phyloP scores from a whole-genome alignment of 2,888 invertebrate species.

The Troides oblongomaculatus region DNA sequence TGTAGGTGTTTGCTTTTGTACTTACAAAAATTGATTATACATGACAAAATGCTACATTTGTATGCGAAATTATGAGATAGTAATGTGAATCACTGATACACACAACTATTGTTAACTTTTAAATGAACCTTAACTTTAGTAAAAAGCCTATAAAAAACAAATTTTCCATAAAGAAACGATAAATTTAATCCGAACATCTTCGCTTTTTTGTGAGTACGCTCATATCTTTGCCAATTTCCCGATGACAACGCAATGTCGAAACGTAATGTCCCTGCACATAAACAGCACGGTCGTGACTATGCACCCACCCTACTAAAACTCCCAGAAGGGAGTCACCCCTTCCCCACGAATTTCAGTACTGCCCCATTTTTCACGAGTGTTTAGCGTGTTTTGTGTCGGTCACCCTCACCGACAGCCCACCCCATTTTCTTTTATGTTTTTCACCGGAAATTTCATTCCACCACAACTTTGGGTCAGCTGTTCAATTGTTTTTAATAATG shows the following conservation, averaged over 20 bases:
- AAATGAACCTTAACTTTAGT: no score
- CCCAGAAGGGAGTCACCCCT: slow-evolving; percentile 31
- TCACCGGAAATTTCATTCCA: slow-evolving; percentile 51
- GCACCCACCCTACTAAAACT: slow-evolving; percentile 32
- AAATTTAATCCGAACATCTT: background rate
- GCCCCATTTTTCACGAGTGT: slow-evolving; percentile 66
- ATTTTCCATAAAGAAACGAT: background rate
- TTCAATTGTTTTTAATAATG: slow-evolving; percentile 39
- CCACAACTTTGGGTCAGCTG: slow-evolving; percentile 65
- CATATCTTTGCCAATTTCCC: slow-evolving; percentile 65
- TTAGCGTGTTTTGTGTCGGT: slow-evolving; percentile 52
- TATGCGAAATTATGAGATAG: background rate
- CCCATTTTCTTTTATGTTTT: slow-evolving; percentile 56
- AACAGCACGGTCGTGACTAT: slow-evolving; percentile 58
- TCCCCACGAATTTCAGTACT: slow-evolving; percentile 41
- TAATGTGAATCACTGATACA: background rate
- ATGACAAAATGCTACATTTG: no score
- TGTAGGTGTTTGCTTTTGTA: no score
- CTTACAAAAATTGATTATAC: no score
- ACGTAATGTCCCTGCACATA: slow-evolving; percentile 65
- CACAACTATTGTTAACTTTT: background rate
- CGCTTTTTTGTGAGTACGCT: background rate
- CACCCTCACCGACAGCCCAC: slow-evolving; percentile 44
- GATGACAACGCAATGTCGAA: slow-evolving; percentile 67
- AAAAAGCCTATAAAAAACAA: background rate